These are phyloP conservation scores for Sylvia atricapilla DNA, from an alignment of 2,113 vertebrate genomes.

Conservation along the genomic window DNA sequence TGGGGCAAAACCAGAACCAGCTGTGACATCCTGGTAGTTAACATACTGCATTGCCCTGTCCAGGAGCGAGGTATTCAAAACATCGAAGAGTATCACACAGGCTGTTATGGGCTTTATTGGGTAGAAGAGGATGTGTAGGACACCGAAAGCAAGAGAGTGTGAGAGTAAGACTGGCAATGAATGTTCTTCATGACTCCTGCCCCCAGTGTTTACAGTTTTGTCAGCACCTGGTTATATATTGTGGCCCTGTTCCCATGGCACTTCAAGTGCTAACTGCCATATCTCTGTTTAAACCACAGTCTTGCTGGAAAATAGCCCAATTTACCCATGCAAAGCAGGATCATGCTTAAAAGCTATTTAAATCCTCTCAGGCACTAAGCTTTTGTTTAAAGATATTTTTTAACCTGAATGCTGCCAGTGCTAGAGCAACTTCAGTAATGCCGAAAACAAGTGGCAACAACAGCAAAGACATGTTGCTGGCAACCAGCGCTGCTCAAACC, in stretches of 20 bases:
- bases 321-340: background rate
- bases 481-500: background rate
- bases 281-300: background rate
- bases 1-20: background rate
- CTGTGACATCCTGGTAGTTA: background rate
- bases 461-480: background rate
- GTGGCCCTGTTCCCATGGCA: background rate
- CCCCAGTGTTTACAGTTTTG: background rate
- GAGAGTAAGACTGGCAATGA: background rate
- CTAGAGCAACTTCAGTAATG: background rate
- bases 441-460: background rate
- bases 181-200: background rate
- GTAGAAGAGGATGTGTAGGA: background rate
- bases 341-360: background rate
- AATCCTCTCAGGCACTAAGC: background rate
- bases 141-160: background rate
- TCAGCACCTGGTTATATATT: background rate
- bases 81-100: too few species aligned
- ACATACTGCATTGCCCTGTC: background rate
- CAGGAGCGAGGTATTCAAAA: background rate
- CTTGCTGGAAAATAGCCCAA: background rate
- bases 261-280: background rate
- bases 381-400: background rate
- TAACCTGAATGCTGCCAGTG: background rate
- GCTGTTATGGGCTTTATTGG: rapidly evolving